Base-by-base conservation (phyloP, 2,888 invertebrate genomes). In the Tachina grossa region DNA sequence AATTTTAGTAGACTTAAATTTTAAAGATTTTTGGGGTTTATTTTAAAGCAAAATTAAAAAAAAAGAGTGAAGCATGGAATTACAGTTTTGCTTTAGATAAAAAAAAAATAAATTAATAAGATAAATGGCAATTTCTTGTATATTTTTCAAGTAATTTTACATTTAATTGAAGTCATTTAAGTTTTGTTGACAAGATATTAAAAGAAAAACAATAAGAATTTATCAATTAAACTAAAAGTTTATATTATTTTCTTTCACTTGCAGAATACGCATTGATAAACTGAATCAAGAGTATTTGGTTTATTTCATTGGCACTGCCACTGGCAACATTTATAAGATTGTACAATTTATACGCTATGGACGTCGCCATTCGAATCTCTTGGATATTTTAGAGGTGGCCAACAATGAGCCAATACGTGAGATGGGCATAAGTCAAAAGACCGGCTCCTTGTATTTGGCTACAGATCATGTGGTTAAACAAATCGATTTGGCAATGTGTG, bases 321-420 rank as follows among this genome's bases (percentile, higher is more conserved):
- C 96, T 90, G 98, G 98, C 22, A 95, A 97, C 91, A 97, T 98
- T 85, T 97, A 98, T 94, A 98, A 98, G 93, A 96, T 98, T 87
- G 97, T 98, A 11, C 98, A 98, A 92, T 98, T 98, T 96, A 94
- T 95, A 88, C 95, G 95, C 88, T 96, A 96, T 87, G 96, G 96
- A 68, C 96, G 96, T 90, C 95, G 96, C 19, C 96, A 96, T 89
- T 98, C 98, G 53, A 96, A 96, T 90, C 94, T 98, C 77, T 94
- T 98, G 89, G 98, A 98, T 93, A 96, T 98, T 75, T 97, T 98
- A 91, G 97, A 98, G 92, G 97, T 98, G 51, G 97, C 98, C 84
- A 96, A 96, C 61, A 96, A 96, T 76, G 97, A 98, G 93, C 96
- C 97, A 14, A 97, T 98, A 89, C 95, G 96, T 93, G 95, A 95